phyloP scores from a whole-genome alignment of 2,888 invertebrate genomes.

The Coenonympha glycerion region DNA sequence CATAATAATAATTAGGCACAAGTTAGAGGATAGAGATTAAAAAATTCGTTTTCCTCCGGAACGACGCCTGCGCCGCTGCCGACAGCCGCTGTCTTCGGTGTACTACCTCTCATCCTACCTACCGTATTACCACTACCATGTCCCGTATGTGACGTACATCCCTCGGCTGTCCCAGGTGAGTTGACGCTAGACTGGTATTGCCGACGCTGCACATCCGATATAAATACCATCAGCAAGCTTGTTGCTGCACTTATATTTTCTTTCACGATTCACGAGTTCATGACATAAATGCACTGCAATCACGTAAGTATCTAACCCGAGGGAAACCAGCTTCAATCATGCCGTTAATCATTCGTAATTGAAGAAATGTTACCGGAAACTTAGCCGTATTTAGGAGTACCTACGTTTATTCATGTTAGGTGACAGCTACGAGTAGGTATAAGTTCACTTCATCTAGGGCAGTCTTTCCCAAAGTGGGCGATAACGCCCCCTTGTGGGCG shows the following conservation, averaged over 20 bases:
- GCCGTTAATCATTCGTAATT: neutral
- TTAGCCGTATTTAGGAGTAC: too few species aligned
- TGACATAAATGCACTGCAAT: constrained; percentile 5
- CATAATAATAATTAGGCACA: neutral
- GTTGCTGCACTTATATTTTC: constrained; percentile 3
- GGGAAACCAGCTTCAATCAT: constrained; percentile 5
- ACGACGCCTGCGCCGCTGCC: constrained; percentile 34
- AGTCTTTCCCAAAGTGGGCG: too few species aligned
- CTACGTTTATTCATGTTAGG: too few species aligned
- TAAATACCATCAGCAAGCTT: constrained; percentile 28
- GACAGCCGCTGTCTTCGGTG: constrained; percentile 62
- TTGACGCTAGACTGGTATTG: constrained; percentile 22
- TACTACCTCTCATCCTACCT: constrained; percentile 63
- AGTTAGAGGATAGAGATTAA: neutral
- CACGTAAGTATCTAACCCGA: constrained; percentile 6
- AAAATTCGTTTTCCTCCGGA: constrained; percentile 29
- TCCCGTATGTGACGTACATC: constrained; percentile 61
- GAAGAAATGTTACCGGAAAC: too few species aligned
- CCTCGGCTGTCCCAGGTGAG: constrained; percentile 69
- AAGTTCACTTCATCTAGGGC: too few species aligned
- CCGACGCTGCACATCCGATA: constrained; percentile 9
- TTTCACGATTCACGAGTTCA: neutral
- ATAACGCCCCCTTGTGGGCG: too few species aligned
- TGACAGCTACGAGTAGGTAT: too few species aligned
- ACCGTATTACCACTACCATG: constrained; percentile 61